Conservation (phyloP, 1,140 invertebrate genomes). For the Solenopsis invicta region DNA sequence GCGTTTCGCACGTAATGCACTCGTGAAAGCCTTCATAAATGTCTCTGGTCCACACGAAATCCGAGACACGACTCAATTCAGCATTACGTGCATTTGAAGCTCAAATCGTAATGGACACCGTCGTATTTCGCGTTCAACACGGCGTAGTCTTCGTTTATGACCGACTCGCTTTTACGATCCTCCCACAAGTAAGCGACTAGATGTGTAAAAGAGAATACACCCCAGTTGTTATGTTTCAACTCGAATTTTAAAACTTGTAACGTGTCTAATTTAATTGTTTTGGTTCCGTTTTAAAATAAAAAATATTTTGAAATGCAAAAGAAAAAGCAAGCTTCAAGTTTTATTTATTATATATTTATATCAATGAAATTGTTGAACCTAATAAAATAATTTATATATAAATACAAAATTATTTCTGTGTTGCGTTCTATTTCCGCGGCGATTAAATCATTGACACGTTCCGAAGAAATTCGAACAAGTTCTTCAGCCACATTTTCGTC, state of each 20-base stretch:
- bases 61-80: background rate
- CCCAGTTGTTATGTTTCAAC: background rate
- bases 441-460: background rate
- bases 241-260: background rate
- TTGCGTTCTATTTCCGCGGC: background rate
- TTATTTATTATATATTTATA: background rate
- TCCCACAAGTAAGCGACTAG: background rate
- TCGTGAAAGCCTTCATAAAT: conserved; percentile 18
- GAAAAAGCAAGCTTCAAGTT: background rate
- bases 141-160: conserved; percentile 1
- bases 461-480: background rate
- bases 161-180: conserved; percentile 6
- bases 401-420: background rate
- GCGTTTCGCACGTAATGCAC: background rate
- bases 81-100: background rate
- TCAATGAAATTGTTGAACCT: background rate
- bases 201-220: background rate
- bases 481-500: background rate
- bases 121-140: conserved; percentile 18
- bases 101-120: conserved; percentile 4
- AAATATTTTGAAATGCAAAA: background rate
- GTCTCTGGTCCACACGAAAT: background rate
- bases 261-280: background rate
- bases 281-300: background rate
- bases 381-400: background rate